These are phyloP conservation scores for Drosophila bocqueti DNA, from an alignment of 1,140 invertebrate genomes.

Conservation along the genomic window DNA sequence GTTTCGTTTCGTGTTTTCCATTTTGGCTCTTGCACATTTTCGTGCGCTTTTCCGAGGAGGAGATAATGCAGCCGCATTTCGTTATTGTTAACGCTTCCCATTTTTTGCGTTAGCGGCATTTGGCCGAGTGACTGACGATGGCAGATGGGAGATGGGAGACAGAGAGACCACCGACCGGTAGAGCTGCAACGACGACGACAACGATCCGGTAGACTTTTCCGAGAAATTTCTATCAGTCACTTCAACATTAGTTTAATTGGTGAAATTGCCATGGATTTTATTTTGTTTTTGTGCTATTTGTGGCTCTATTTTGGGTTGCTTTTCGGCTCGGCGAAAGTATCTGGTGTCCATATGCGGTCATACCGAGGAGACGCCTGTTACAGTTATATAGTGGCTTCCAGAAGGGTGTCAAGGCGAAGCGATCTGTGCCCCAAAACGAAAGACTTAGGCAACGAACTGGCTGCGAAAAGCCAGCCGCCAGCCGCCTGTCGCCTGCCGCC, in stretches of 20 bases:
- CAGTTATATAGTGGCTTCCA: constrained; percentile 8
- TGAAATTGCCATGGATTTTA: constrained; percentile 60
- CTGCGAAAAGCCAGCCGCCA: background rate
- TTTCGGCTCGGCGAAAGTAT: constrained; percentile 63
- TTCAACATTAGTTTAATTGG: constrained; percentile 73
- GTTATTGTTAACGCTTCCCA: constrained; percentile 34
- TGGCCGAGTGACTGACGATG: constrained; percentile 21
- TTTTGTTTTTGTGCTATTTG: background rate
- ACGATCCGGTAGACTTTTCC: constrained; percentile 59
- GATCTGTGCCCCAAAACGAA: constrained; percentile 23
- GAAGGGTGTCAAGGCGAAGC: constrained; percentile 11
- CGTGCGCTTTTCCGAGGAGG: constrained; percentile 50
- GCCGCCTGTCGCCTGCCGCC: background rate
- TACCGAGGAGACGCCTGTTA: constrained; percentile 11
- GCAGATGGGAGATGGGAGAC: background rate
- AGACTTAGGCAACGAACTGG: constrained; percentile 77
- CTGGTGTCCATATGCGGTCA: constrained; percentile 9
- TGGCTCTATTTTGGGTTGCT: background rate
- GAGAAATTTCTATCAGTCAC: constrained; percentile 72
- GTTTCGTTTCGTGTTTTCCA: constrained; percentile 13
- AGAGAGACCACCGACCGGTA: constrained; percentile 11
- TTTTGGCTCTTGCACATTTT: constrained; percentile 29
- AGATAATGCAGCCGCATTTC: constrained; percentile 16
- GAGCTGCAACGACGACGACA: background rate
- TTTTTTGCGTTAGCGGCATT: constrained; percentile 60